Evolutionary conservation across 1,140 invertebrate genomes (phyloP), one percentile per base, ranked within the genome.

Genomic region (Nasonia vitripennis): DNA sequence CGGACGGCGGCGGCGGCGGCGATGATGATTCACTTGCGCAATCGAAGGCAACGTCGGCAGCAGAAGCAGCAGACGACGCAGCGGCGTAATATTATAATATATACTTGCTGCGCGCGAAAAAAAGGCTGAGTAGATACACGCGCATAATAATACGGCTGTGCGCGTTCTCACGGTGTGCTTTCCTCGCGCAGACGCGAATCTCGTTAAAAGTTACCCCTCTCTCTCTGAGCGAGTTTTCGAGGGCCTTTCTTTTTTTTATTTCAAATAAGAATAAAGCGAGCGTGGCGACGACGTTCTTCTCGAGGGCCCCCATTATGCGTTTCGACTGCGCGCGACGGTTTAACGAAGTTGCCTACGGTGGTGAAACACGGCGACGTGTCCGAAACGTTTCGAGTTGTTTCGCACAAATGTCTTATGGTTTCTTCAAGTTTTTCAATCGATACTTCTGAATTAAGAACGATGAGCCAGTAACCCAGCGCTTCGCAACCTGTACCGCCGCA

Each of bases 341-440:
- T 89, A 88, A 87, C 80, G 45, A 82, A 82, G 48, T 82, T 55
- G 71, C 48, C 2, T 27, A 73, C 23, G 68, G 41, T 34, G 78
- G 55, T 71, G 79, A 45, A 37, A 37, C 51, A 11, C 48, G 9
- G 14, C 10, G 10, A 51, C 14, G 10, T 55, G 51, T 55, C 12
- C 1, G 51, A 55, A 14, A 55, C 51, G 51, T 14, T 17, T 37
- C 27, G 51, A 67, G 70, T 71, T 73, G 71, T 7, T 37, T 37
- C 6, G 74, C 10, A 27, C 27, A 45, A 45, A 9, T 45, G 10
- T 45, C 41, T 5, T 45, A 45, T 10, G 10, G 41, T 45, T 45
- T 45, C 6, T 45, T 10, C 0, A 45, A 45, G 10, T 11, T 45
- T 45, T 45, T 7, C 9, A 45, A 45, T 45, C 11, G 10, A 45